A percentile compares a stretch with the other conserved stretches of the same genome.
Conservation (phyloP, 2,797 vertebrate genomes). For the Hoplostethus atlanticus region DNA sequence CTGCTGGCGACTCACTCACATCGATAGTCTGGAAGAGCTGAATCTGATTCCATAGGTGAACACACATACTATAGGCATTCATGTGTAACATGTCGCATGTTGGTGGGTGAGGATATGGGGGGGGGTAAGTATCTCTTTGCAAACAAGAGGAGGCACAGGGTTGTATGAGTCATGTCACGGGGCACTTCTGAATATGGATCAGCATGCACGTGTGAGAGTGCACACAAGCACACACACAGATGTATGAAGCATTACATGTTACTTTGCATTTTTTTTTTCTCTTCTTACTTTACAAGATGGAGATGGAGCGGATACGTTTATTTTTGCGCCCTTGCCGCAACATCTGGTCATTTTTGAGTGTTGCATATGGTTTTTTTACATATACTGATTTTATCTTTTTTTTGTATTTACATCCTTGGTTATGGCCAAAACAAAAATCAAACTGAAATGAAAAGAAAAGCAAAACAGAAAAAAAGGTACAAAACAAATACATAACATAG, state of each 20-base stretch:
- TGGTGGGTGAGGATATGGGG: constrained; percentile 36
- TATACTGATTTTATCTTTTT: constrained; percentile 58
- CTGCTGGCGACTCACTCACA: constrained; percentile 57
- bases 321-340: constrained; percentile 48
- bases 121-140: constrained; percentile 69
- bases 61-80: constrained; percentile 46
- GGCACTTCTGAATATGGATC: constrained; percentile 76
- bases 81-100: constrained; percentile 38
- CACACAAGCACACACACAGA: constrained; percentile 69
- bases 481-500: constrained; percentile 78
- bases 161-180: constrained; percentile 77
- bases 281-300: constrained; percentile 68
- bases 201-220: constrained; percentile 78
- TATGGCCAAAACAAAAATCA: constrained; percentile 80
- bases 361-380: constrained; percentile 68
- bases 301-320: constrained; percentile 62
- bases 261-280: constrained; percentile 61
- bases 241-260: constrained; percentile 72
- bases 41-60: constrained; percentile 44
- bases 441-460: constrained; percentile 68
- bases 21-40: constrained; percentile 39
- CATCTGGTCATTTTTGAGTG: constrained; percentile 70
- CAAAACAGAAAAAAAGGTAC: constrained; percentile 75
- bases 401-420: constrained; percentile 86
- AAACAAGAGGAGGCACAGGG: constrained; percentile 81